Evolutionary conservation across 2,888 invertebrate species (phyloP).

Genomic region (Reticulitermes lucifugus): DNA sequence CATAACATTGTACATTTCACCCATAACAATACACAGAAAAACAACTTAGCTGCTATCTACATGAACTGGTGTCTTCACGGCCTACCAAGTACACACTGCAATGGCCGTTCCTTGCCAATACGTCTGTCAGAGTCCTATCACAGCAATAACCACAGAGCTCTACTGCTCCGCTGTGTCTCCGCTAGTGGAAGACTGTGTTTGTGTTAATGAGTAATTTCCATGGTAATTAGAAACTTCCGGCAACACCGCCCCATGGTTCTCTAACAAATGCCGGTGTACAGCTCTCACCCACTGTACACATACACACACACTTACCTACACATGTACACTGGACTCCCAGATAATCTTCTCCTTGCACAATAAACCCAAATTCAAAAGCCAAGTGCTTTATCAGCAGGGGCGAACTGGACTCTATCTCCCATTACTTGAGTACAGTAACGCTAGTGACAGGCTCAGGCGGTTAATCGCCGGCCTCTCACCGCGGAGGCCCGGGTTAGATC

Average conservation of each 20-base stretch:
- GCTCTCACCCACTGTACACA: neutral
- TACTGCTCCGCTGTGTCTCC: neutral
- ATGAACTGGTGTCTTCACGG: neutral
- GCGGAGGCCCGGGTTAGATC: too few species aligned
- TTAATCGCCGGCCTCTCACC: too few species aligned
- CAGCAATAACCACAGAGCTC: neutral
- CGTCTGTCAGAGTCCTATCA: neutral
- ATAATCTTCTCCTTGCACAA: neutral
- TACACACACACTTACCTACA: neutral
- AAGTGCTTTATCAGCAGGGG: neutral
- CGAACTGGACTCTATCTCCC: too few species aligned
- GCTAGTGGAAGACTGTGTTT: constrained; percentile 43
- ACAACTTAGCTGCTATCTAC: neutral
- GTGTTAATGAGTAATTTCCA: constrained; percentile 53
- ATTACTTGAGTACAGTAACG: too few species aligned
- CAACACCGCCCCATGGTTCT: neutral
- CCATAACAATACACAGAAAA: neutral
- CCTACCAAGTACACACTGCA: neutral
- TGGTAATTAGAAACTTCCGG: constrained; percentile 50
- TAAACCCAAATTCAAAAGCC: neutral
- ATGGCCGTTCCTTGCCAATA: too few species aligned
- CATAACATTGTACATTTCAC: neutral
- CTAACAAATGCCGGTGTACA: neutral
- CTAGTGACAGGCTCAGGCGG: too few species aligned
- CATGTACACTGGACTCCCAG: too few species aligned